Conservation (phyloP, 2,113 vertebrate genomes). For the Amblyopsis rosae region DNA sequence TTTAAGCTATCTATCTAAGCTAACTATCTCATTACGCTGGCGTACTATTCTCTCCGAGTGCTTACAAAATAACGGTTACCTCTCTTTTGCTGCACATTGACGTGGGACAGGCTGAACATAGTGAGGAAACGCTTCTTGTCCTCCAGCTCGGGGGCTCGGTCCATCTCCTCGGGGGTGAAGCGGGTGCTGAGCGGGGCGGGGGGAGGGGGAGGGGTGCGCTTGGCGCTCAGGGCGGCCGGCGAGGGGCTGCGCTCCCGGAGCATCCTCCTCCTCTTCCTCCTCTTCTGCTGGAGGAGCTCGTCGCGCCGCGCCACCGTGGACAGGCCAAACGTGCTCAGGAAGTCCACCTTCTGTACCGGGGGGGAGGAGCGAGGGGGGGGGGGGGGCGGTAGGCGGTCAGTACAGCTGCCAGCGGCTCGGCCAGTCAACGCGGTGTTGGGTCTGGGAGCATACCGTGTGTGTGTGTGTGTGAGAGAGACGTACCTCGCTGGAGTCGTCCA, state of each 20-base stretch:
- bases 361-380: neutral
- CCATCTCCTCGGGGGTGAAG: slow-evolving; percentile 96
- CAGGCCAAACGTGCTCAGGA: slow-evolving; percentile 89
- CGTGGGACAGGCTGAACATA: slow-evolving; percentile 92
- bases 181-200: slow-evolving; percentile 85
- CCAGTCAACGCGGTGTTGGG: too few relatives aligned
- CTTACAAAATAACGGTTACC: slow-evolving; percentile 68
- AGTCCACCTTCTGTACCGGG: slow-evolving; percentile 89
- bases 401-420: neutral
- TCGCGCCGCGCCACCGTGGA: slow-evolving; percentile 90
- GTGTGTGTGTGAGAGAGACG: slow-evolving; percentile 17
- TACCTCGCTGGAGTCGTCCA: slow-evolving; percentile 95
- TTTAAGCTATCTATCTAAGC: too few relatives aligned
- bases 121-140: slow-evolving; percentile 97
- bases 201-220: slow-evolving; percentile 83
- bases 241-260: slow-evolving; percentile 93
- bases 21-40: too few relatives aligned
- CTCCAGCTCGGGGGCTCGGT: slow-evolving; percentile 91
- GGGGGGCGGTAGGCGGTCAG: neutral
- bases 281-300: slow-evolving; percentile 89
- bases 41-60: too few relatives aligned
- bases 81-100: slow-evolving; percentile 89
- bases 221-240: slow-evolving; percentile 80
- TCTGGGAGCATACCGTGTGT: neutral
- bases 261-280: slow-evolving; percentile 91